phyloP scores from a whole-genome alignment of 2,888 invertebrate species.

The Melipona beecheii region DNA sequence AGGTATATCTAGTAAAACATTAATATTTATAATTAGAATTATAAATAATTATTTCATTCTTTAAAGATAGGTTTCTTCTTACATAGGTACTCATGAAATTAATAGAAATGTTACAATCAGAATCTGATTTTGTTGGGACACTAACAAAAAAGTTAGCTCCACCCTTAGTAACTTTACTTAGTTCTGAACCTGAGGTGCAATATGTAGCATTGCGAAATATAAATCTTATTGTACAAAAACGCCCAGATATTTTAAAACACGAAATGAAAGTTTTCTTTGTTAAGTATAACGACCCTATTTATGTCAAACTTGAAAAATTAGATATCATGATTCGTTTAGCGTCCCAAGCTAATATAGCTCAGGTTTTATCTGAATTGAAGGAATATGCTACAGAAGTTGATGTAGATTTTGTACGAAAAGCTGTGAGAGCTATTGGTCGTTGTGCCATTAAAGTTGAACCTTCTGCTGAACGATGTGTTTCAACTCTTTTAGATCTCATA shows the following conservation, averaged over 20 bases:
- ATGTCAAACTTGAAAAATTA: conserved; percentile 98
- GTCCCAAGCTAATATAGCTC: conserved; percentile 98
- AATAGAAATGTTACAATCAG: conserved; percentile 97
- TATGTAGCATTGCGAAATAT: conserved; percentile 99
- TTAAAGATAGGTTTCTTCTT: conserved; percentile 19
- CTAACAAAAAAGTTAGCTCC: conserved; percentile 98
- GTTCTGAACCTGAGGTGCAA: conserved; percentile 99
- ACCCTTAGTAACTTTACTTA: conserved; percentile 98
- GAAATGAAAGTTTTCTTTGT: conserved; percentile 99
- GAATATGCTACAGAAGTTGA: conserved; percentile 99
- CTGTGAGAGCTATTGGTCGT: conserved; percentile 98
- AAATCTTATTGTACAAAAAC: conserved; percentile 99
- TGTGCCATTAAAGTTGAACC: conserved; percentile 99
- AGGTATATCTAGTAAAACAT: conserved; percentile 85
- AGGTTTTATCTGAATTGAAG: conserved; percentile 98
- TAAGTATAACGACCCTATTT: conserved; percentile 99
- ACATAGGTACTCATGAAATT: conserved; percentile 95
- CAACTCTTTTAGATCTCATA: conserved; percentile 97
- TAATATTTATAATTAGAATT: conserved; percentile 6
- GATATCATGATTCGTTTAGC: conserved; percentile 99
- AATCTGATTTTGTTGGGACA: conserved; percentile 96
- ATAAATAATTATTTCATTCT: conserved; percentile 1
- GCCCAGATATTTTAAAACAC: conserved; percentile 98
- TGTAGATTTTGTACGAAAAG: conserved; percentile 99
- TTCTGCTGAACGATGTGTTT: conserved; percentile 99